Conservation (phyloP, 2,888 invertebrate species). For the Drosophila anceps region DNA sequence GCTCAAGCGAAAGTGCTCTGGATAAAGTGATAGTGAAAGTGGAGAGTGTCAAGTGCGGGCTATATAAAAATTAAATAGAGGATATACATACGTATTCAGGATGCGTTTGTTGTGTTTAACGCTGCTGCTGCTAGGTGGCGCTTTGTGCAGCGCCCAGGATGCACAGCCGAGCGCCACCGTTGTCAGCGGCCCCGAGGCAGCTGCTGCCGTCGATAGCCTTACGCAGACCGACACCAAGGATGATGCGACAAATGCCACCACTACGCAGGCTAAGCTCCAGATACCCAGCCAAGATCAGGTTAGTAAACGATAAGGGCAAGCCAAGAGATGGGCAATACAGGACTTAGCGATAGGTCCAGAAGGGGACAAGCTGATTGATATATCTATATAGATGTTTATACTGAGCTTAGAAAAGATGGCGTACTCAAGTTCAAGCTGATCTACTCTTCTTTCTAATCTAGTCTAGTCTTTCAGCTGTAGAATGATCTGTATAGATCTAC, state of each 20-base stretch:
- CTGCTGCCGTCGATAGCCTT: slow-evolving; percentile 19
- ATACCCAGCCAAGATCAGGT: slow-evolving; percentile 45
- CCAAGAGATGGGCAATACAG: too few relatives aligned
- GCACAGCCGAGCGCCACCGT: slow-evolving; percentile 2
- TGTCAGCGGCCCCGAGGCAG: slow-evolving; percentile 20
- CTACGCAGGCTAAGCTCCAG: not conserved
- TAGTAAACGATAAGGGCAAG: not conserved
- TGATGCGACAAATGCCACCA: slow-evolving; percentile 3
- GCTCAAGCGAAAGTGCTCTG: slow-evolving; percentile 38
- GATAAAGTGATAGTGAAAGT: slow-evolving; percentile 7
- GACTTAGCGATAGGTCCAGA: not conserved
- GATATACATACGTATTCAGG: slow-evolving; percentile 22
- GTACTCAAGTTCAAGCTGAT: too few relatives aligned
- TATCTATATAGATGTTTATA: not conserved
- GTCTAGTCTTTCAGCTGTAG: not conserved
- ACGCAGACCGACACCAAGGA: not conserved
- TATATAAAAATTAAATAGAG: not conserved
- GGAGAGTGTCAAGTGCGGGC: slow-evolving; percentile 12
- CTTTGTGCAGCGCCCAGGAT: slow-evolving; percentile 39
- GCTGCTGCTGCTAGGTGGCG: slow-evolving; percentile 44
- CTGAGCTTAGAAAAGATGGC: too few relatives aligned
- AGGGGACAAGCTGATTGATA: not conserved
- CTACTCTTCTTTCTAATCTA: too few relatives aligned
- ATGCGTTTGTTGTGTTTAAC: slow-evolving; percentile 54
- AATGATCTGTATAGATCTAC: not conserved